phyloP scores from a whole-genome alignment of 1,140 invertebrate genomes.

The Rhynchophorus ferrugineus region DNA sequence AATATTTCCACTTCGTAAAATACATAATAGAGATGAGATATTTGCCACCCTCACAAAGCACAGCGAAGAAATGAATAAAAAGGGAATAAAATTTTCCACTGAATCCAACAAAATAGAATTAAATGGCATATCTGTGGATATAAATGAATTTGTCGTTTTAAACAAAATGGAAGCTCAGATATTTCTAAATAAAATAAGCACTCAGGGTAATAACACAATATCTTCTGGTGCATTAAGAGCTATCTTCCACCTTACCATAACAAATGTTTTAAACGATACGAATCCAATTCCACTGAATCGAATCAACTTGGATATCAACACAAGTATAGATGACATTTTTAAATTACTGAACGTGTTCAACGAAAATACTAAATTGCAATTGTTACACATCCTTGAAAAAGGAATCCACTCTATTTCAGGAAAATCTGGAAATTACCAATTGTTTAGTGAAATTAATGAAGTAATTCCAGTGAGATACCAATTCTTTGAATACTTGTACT shows the following conservation, averaged over 20 bases:
- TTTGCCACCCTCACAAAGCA: conserved; percentile 31
- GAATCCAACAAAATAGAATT: conserved; percentile 27
- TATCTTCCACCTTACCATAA: conserved; percentile 1
- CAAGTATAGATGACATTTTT: not conserved
- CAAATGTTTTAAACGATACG: not conserved
- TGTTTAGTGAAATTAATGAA: conserved; percentile 2
- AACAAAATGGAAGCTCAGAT: conserved; percentile 15
- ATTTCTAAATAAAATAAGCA: conserved; percentile 21
- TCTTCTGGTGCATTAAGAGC: not conserved
- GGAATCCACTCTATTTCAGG: not conserved
- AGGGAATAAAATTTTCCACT: conserved; percentile 30
- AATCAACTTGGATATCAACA: not conserved
- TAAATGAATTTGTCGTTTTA: conserved; percentile 27
- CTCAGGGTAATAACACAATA: conserved; percentile 1
- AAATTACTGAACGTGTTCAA: not conserved
- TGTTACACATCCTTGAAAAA: not conserved
- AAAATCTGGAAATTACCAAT: not conserved
- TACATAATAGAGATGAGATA: conserved; percentile 32
- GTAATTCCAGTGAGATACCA: conserved; percentile 14
- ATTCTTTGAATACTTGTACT: conserved; percentile 8
- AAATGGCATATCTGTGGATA: conserved; percentile 30
- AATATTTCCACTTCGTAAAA: conserved; percentile 32
- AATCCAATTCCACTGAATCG: too few species aligned
- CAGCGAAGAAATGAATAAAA: conserved; percentile 30
- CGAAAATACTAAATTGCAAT: not conserved